Conservation (phyloP, 1,140 invertebrate species). For the Helicoverpa armigera region DNA sequence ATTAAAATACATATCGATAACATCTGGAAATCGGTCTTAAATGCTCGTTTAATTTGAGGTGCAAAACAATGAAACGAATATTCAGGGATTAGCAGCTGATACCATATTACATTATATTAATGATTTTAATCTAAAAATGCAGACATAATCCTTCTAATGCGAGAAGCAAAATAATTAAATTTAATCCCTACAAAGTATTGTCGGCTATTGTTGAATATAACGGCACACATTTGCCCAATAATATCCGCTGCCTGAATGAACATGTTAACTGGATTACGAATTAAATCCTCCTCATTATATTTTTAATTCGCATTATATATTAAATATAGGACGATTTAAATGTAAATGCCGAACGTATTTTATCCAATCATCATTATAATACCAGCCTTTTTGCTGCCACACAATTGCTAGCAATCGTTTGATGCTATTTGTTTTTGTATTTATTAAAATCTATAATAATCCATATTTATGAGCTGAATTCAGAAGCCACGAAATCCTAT, state of each 20-base stretch:
- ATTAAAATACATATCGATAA: too few relatives aligned
- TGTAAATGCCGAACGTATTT: constrained; percentile 15
- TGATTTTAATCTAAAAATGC: background rate
- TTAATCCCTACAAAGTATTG: background rate
- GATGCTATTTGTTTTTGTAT: background rate
- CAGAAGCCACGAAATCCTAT: too few relatives aligned
- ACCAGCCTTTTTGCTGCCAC: too few relatives aligned
- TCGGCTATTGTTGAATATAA: background rate
- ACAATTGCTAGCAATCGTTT: background rate
- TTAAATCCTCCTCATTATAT: constrained; percentile 19
- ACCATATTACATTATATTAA: too few relatives aligned
- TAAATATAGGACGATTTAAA: constrained; percentile 4
- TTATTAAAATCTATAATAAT: too few relatives aligned
- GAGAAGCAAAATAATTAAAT: constrained; percentile 12
- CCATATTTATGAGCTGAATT: too few relatives aligned
- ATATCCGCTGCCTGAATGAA: constrained; percentile 11
- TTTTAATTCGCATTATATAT: constrained; percentile 13
- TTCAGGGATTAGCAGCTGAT: too few relatives aligned
- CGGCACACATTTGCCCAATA: background rate
- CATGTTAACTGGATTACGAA: constrained; percentile 14
- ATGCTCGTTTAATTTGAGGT: too few relatives aligned
- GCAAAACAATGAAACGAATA: too few relatives aligned
- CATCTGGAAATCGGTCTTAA: too few relatives aligned
- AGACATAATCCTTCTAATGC: background rate
- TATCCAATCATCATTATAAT: background rate